Evolutionary conservation across 2,113 vertebrate genomes (phyloP), one percentile per base, ranked within the genome.

Genomic region (Agapornis roseicollis): DNA sequence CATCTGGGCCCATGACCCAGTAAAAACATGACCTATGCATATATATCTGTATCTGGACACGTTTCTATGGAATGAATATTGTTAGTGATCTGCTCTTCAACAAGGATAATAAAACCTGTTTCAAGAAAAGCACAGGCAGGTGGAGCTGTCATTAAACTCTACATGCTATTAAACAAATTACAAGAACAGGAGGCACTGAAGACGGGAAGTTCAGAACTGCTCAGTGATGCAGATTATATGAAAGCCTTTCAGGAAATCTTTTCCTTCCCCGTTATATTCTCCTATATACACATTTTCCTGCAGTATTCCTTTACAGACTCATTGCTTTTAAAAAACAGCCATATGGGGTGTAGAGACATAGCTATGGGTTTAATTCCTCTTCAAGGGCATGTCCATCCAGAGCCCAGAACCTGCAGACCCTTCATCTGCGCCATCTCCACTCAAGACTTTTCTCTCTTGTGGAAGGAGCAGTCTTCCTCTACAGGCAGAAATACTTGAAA

Each of bases 181-280:
- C 56, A 87, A 61, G 74, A 72, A 49, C 24, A 77, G 84, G 89
- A 86, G 49, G 23, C 41, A 70, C 1, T 31, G 37, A 39, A 89
- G 56, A 60, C 76, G 72, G 14, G 29, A 93, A 85, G 80, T 29
- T 77, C 41, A 41, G 63, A 85, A 52, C 29, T 47, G 12, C 29
- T 64, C 47, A 55, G 33, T 61, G 49, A 76, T 23, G 20, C 44
- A 77, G 39, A 78, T 64, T 33, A 53, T 22, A 87, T 31, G 53
- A 94, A 70, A 82, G 22, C 31, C 46, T 94, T 94, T 47, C 68
- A 88, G 68, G 55, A 96, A 94, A 50, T 42, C 28, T 63, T 52
- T 65, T 76, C 15, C 44, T 55, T 91, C 82, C 53, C 20, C 23
- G 46, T 58, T 53, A 17, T 42, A 50, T 42, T 46, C 44, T 88